Evolutionary conservation across 1,140 invertebrate species (phyloP).

Genomic region (Drosophila ficusphila): DNA sequence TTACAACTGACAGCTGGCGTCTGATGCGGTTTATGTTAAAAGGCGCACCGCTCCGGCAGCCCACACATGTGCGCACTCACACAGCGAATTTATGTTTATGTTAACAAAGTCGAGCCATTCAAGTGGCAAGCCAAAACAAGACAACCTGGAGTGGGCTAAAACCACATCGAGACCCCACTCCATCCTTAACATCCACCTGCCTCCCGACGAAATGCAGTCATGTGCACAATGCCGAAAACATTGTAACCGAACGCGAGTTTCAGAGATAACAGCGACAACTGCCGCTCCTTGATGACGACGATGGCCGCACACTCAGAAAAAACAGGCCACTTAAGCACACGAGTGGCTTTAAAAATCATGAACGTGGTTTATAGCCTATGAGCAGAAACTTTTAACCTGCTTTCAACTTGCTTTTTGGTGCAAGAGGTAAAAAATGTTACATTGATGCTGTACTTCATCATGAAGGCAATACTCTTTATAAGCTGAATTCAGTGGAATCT

Average conservation of each 20-base stretch:
- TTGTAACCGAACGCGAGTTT: conserved; percentile 64
- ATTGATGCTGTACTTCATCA: no score
- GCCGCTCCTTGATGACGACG: conserved; percentile 10
- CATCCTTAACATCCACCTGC: not conserved
- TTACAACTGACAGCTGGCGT: conserved; percentile 78
- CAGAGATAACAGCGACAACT: conserved; percentile 58
- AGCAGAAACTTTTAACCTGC: no score
- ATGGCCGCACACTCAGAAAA: conserved; percentile 17
- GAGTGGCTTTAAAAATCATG: not conserved
- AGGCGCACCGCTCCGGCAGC: conserved; percentile 27
- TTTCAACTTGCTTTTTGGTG: no score
- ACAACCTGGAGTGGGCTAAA: conserved; percentile 16
- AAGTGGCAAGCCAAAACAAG: conserved; percentile 80
- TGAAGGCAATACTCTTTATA: no score
- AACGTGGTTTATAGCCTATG: no score
- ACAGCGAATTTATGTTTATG: conserved; percentile 77
- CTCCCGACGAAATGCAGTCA: conserved; percentile 63
- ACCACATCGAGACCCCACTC: not conserved
- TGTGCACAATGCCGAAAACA: conserved; percentile 72
- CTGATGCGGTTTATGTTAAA: conserved; percentile 75
- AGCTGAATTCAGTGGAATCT: no score
- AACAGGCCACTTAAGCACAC: not conserved
- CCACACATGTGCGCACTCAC: conserved; percentile 16
- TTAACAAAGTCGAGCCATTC: conserved; percentile 80
- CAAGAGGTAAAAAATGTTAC: no score